These are phyloP conservation scores for Aptenodytes forsteri DNA, from an alignment of 2,113 vertebrate species.

Conservation along the genomic window DNA sequence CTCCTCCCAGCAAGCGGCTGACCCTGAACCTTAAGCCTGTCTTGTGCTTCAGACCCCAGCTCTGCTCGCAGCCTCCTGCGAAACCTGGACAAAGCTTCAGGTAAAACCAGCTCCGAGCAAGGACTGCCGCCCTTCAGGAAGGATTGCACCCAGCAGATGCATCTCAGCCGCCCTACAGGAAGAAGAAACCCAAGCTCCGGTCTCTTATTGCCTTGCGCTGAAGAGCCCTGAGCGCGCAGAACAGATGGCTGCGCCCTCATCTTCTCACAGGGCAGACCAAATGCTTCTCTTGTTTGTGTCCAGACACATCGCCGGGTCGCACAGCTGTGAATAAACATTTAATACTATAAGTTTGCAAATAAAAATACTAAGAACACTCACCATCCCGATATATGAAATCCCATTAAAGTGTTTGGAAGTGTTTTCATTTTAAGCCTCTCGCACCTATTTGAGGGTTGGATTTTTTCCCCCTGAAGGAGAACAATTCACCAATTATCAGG, in stretches of 20 bases:
- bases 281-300: not conserved
- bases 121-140: not conserved
- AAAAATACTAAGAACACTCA: not conserved
- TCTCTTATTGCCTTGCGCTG: rapidly evolving
- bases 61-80: not conserved
- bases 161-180: too few relatives aligned
- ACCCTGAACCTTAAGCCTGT: too few relatives aligned
- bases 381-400: rapidly evolving
- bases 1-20: not conserved
- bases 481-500: not conserved
- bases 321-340: not conserved
- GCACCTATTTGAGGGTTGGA: not conserved
- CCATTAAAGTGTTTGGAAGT: not conserved
- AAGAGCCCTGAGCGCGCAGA: not conserved
- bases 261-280: not conserved
- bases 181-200: not conserved
- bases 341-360: rapidly evolving
- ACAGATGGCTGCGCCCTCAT: not conserved
- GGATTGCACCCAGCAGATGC: not conserved
- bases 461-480: not conserved
- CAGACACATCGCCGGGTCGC: not conserved
- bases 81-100: not conserved
- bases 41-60: not conserved
- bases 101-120: not conserved
- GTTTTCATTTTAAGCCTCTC: not conserved